Conservation (phyloP, 2,888 invertebrate species). For the Bombylius major region DNA sequence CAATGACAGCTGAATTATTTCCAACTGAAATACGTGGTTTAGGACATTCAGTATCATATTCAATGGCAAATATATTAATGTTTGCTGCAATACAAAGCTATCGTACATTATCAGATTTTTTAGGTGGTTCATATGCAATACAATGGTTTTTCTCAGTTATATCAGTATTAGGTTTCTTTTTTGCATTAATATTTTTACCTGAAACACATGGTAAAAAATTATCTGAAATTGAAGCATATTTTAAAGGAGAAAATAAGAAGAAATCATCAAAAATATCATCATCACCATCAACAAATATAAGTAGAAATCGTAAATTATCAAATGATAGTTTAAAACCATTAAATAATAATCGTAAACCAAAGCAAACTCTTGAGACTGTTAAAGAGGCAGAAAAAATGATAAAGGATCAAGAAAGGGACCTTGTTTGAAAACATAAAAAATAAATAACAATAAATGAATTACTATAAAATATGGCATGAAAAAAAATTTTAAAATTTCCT, state of each 20-base stretch:
- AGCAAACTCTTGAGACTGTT: constrained; percentile 14
- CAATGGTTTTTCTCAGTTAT: constrained; percentile 44
- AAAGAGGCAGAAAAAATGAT: constrained; percentile 18
- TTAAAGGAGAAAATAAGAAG: constrained; percentile 37
- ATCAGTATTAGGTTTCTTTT: constrained; percentile 30
- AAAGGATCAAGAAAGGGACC: constrained; percentile 5
- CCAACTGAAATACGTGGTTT: constrained; percentile 47
- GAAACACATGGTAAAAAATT: constrained; percentile 52
- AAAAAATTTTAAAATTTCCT: no score
- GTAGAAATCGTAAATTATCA: background rate
- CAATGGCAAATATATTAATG: constrained; percentile 45
- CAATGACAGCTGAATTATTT: constrained; percentile 51
- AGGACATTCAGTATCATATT: constrained; percentile 45
- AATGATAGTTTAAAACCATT: background rate
- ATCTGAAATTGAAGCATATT: constrained; percentile 47
- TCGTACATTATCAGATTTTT: constrained; percentile 25
- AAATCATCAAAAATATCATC: constrained; percentile 17
- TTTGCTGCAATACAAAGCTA: constrained; percentile 45
- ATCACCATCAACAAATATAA: background rate
- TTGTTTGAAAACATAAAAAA: constrained; percentile 1
- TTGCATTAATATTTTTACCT: constrained; percentile 38
- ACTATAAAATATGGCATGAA: no score
- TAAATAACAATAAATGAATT: background rate
- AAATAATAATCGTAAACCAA: constrained; percentile 10
- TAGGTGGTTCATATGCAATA: constrained; percentile 39